These are phyloP conservation scores for Cantharis rufa DNA, from an alignment of 2,888 invertebrate species.

Conservation along the genomic window DNA sequence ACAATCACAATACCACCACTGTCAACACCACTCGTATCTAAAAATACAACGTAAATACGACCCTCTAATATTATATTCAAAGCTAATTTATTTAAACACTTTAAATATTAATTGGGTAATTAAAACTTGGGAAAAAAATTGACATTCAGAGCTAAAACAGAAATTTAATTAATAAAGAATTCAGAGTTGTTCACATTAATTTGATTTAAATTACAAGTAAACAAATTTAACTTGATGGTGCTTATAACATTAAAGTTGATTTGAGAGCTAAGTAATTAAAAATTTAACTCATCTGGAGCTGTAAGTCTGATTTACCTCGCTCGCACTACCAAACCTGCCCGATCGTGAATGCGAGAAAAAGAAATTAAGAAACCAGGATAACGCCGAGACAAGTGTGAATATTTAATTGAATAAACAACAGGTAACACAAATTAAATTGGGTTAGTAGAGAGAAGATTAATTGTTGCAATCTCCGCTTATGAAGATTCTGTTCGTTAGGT, in stretches of 20 bases:
- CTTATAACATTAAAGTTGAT: not conserved
- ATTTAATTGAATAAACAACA: not conserved
- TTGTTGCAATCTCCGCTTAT: not conserved
- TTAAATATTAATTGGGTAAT: not conserved
- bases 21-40: constrained; percentile 10
- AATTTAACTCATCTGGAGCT: not conserved
- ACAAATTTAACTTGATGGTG: not conserved
- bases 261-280: not conserved
- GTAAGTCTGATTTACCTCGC: not conserved
- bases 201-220: not conserved
- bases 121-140: not conserved
- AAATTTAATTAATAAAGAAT: not conserved
- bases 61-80: not conserved
- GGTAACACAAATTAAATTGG: not conserved
- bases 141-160: not conserved
- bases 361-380: not conserved
- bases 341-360: not conserved
- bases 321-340: not conserved
- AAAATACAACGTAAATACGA: constrained; percentile 1
- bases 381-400: not conserved
- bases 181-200: not conserved
- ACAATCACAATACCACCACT: constrained; percentile 12
- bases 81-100: not conserved
- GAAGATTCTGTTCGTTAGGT: not conserved
- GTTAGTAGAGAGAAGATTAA: not conserved